Evolutionary conservation across 2,797 vertebrate species (phyloP), one percentile per base, ranked within the genome.

Genomic region (Moxostoma hubbsi): DNA sequence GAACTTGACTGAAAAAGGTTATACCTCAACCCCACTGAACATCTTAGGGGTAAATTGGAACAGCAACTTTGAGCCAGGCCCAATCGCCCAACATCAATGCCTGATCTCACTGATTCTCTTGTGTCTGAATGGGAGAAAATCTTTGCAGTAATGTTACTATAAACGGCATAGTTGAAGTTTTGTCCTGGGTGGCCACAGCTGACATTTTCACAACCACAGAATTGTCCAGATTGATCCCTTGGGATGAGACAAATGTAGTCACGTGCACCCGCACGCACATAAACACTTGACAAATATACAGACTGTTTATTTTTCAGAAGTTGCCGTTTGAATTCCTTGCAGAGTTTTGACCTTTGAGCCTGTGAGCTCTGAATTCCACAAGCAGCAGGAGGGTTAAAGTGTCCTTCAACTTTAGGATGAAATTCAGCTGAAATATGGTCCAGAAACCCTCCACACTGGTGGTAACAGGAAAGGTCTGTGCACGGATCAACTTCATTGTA

Each of bases 231-330:
- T 81, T 76, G 80, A 87, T 79, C 79, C 85, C 69, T 82, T 71
- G 83, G 73, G 81, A 83, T 82, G 80, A 64, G 67, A 77, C 81
- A 86, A 80, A 58, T 2, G 36, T 73, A n/a, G 77, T 36, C 47
- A 18, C 86, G 82, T 75, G 74, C 62, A 66, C 13, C 80, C 75
- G 80, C 71, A 62, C 79, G 78, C 71, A 62, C 5, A 49, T 77
- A 18, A 6, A 47, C 62, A 77, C 79, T 85, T 81, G 73, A 49
- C 9, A 15, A 84, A 81, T 73, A 77, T 53, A 66, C 75, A 81
- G 66, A 51, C 82, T 88, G 86, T 90, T 93, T 93, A 89, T 90
- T 92, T 90, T 92, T 85, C 84, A 67, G 49, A 77, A 77, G 78
- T 86, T 85, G 58, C 51, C 81, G 69, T 81, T 81, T 76, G 80